Percentiles rank a stretch among this genome's conserved stretches.
Conservation (phyloP, 2,888 invertebrate genomes). For the Antitype chi region DNA sequence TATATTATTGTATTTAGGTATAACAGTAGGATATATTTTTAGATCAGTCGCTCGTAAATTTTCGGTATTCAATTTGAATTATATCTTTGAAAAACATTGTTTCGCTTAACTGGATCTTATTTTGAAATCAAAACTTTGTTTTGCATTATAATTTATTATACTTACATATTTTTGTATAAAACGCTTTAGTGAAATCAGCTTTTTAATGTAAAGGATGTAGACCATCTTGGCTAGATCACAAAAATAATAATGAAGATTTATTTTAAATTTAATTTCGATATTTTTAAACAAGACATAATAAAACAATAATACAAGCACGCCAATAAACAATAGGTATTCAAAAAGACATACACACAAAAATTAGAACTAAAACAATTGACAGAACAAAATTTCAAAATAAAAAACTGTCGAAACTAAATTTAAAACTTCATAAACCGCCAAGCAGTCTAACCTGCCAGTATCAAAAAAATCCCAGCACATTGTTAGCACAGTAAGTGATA, state of each 20-base stretch:
- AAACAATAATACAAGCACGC: neutral
- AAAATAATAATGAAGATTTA: neutral
- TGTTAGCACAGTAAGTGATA: slow-evolving; percentile 45
- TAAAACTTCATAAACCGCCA: slow-evolving; percentile 5
- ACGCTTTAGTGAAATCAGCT: neutral
- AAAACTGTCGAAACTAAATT: neutral
- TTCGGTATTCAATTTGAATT: neutral
- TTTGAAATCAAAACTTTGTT: neutral
- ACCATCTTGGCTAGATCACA: neutral
- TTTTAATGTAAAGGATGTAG: too few species aligned
- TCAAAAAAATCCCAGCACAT: slow-evolving; percentile 11
- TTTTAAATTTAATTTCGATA: too few species aligned
- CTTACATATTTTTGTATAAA: neutral
- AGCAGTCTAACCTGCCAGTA: neutral
- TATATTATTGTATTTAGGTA: neutral
- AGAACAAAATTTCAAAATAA: neutral
- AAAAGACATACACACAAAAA: neutral
- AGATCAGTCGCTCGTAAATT: neutral
- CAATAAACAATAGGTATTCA: accelerated
- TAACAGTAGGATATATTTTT: neutral
- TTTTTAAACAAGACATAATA: neutral
- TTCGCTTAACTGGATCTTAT: neutral
- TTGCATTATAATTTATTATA: neutral
- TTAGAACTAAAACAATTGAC: neutral
- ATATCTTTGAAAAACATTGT: neutral